Base-by-base conservation (phyloP, 2,888 invertebrate species). In the Nyleta sp. region DNA sequence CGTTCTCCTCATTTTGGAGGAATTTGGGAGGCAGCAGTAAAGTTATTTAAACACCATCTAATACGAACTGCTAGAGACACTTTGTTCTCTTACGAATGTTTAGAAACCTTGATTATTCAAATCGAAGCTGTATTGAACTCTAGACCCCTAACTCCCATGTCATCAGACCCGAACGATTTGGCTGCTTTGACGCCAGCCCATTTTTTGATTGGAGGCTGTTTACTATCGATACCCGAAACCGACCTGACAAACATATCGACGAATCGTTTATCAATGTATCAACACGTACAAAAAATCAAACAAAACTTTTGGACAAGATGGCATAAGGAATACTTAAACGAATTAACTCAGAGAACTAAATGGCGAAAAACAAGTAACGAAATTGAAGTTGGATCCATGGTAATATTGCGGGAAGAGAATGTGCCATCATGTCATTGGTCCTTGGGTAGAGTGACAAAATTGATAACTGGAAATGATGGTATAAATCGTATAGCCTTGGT, bases 221-320 rank as follows among this genome's bases (percentile, higher is more conserved):
- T 62, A 17, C 24, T 24, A 22, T 11, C 31, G 0, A 33, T 59
- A 2, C 59, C 59, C 11, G 59, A 59, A 31, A 44, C n/a, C 11
- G 44, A 59, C 2, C 15, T 42, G 28, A 28, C 57, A 5, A 15
- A 42, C 8, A 17, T 57, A 8, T 8, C 73, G 7, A 38, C 28
- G 2, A 81, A 81, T 60, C 71, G 73, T 40, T 52, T 81, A 5
- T 77, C 73, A 42, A 33, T 15, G 13, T 81, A 71, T 53, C 74
- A 79, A 60, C 76, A 70, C 31, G 28, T 81, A 10, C 62, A 73
- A 24, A 78, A 80, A 50, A 24, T 78, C 8, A 70, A 65, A 8
- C 67, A 62, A 6, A 53, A 77, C 38, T 80, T 78, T 40, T 80
- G 80, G 80, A 53, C 15, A 7, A 42, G 78, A 33, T 78, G 78